Conservation (phyloP, 2,888 invertebrate genomes). For the Leptopilina syphax region DNA sequence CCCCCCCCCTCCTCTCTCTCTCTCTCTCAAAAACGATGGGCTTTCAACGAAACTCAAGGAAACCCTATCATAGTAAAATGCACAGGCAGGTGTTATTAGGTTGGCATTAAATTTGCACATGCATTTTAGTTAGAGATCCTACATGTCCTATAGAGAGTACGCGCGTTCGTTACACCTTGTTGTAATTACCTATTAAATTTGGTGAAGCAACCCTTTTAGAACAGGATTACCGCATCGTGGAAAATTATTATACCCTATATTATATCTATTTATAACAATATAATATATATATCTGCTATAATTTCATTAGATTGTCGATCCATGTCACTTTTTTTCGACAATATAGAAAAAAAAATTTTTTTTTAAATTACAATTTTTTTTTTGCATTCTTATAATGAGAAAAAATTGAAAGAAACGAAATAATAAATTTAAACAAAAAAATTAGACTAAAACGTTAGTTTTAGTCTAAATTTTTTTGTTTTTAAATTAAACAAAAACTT, state of each 20-base stretch:
- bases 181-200: conserved; percentile 60
- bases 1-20: background rate
- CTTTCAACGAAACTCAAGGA: conserved; percentile 26
- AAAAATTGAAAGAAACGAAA: too few species aligned
- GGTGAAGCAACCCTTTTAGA: conserved; percentile 45
- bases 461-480: too few species aligned
- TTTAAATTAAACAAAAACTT: too few species aligned
- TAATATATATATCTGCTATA: background rate
- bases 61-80: conserved; percentile 28
- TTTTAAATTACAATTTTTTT: background rate
- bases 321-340: background rate
- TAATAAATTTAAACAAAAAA: too few species aligned
- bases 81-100: conserved; percentile 32
- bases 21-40: background rate
- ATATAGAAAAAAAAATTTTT: background rate
- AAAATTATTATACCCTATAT: conserved; percentile 1
- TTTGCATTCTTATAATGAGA: too few species aligned
- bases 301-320: background rate
- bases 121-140: conserved; percentile 24
- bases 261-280: background rate
- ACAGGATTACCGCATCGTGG: background rate
- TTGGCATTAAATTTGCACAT: conserved; percentile 26
- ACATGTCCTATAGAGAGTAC: background rate
- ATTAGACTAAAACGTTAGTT: too few species aligned
- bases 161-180: conserved; percentile 32